Base-by-base conservation (phyloP, 2,113 vertebrate genomes). In the Smithornis capensis region DNA sequence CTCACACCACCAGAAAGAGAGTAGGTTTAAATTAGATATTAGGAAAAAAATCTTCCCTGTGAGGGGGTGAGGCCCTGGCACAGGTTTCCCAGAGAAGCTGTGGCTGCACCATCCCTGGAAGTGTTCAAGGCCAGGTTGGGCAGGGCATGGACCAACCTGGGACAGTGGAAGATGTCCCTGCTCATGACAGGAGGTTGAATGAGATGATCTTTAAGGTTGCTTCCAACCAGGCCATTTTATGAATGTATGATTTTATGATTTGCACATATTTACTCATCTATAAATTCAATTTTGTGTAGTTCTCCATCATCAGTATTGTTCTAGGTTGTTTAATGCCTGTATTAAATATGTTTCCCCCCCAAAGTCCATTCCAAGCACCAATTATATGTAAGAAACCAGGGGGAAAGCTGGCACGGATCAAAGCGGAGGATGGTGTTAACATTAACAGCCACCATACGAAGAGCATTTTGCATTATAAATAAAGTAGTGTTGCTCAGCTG, bases 111-210 rank as follows among this genome's bases (percentile, higher is more conserved):
- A 69, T 25, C 31, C 9, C 40, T 69, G 40, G 21, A 1, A 63
- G 5, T 27, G 27, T 7, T 33, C 55, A 35, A 42, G 18, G 5
- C 14, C 55, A 49, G 31, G 3, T 0, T 62, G 63, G 19, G 47
- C 0, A 0, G 28, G 14, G 7, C 4, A 47, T 62, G 63, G 55
- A 69, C 11, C 14, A 62, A 0, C 4, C 9, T 83, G 17, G 3
- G 4, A 6, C 2, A 42, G 9, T 14, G 6, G 14, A 6, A 42
- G 6, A 0, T 69, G 40, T 8, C 25, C 38, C 19, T 62, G 21
- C 19, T 7, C 21, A 7, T 9, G 38, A 17, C 38, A 68, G 53
- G 7, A 16, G 1, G 2, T 47, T 24, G 33, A 83, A 75, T 3
- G 22, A 35, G 24, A 55, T 9, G 17, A 62, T 3, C 3, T 55